phyloP scores from a whole-genome alignment of 2,113 vertebrate species.

The Pygoscelis antarcticus region DNA sequence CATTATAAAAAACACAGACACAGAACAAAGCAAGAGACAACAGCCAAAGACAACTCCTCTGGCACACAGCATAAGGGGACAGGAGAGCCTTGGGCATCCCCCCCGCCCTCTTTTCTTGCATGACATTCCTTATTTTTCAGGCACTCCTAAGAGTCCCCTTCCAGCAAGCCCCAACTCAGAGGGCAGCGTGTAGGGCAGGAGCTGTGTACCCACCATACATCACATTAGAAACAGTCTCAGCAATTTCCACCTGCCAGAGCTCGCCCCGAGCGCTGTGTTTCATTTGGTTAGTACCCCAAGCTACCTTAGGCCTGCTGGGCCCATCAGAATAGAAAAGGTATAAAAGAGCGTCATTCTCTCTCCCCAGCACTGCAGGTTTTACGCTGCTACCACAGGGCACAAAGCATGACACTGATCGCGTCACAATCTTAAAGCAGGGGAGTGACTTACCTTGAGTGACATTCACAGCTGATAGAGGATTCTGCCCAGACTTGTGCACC shows the following conservation, averaged over 20 bases:
- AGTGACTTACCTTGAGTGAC: not conserved
- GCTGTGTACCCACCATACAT: not conserved
- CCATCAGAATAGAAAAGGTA: not conserved
- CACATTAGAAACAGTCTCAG: not conserved
- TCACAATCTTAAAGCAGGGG: not conserved
- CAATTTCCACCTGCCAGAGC: not conserved
- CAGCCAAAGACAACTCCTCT: not conserved
- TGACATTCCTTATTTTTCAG: not conserved
- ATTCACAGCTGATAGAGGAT: not conserved
- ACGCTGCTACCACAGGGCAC: not conserved
- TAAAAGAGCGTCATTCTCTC: too few relatives aligned
- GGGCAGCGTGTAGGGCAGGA: not conserved
- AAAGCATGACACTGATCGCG: accelerated
- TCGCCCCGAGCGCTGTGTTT: accelerated
- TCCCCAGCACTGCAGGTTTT: not conserved
- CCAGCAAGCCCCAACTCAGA: not conserved
- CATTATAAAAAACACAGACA: not conserved
- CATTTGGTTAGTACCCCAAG: not conserved
- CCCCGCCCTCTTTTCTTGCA: not conserved
- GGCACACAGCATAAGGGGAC: not conserved
- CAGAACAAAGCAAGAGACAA: not conserved
- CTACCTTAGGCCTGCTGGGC: not conserved
- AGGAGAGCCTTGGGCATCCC: not conserved
- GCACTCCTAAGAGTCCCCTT: not conserved
- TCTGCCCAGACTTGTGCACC: not conserved